A percentile compares a stretch with the other conserved stretches of the same genome.
Evolutionary conservation across 2,797 vertebrate genomes (phyloP).

Genomic region (Carcharodon carcharias): DNA sequence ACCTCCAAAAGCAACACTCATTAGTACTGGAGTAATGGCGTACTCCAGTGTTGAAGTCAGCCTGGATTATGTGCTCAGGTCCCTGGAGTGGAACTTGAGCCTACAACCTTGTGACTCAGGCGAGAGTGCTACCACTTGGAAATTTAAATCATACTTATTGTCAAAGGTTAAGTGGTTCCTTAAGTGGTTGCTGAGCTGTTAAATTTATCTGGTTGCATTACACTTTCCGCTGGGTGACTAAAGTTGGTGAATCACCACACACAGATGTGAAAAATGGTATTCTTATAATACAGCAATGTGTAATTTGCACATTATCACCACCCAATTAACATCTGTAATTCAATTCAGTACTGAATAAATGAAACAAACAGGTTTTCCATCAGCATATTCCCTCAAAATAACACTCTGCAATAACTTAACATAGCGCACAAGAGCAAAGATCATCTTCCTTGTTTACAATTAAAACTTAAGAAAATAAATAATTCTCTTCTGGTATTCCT

Average conservation of each 20-base stretch:
- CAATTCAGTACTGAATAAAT: not conserved
- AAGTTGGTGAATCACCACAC: not conserved
- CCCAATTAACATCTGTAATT: not conserved
- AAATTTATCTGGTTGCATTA: not conserved
- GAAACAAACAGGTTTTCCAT: not conserved
- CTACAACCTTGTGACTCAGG: not conserved
- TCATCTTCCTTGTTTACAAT: not conserved
- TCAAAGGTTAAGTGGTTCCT: constrained; percentile 11
- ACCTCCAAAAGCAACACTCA: not conserved
- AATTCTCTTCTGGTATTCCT: not conserved
- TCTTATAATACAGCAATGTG: not conserved
- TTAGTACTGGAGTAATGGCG: too few species aligned
- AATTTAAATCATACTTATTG: not conserved
- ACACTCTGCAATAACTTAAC: not conserved
- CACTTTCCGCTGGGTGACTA: not conserved
- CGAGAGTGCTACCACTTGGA: not conserved
- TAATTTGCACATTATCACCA: not conserved
- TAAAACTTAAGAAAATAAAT: not conserved
- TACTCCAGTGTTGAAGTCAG: not conserved
- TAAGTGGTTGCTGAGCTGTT: not conserved
- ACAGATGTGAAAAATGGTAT: not conserved
- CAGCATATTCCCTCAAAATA: not conserved
- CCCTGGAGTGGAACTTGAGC: not conserved
- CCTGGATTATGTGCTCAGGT: not conserved
- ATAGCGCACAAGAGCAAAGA: not conserved